Base-by-base conservation (phyloP, 1,140 invertebrate genomes). In the Delia radicum region DNA sequence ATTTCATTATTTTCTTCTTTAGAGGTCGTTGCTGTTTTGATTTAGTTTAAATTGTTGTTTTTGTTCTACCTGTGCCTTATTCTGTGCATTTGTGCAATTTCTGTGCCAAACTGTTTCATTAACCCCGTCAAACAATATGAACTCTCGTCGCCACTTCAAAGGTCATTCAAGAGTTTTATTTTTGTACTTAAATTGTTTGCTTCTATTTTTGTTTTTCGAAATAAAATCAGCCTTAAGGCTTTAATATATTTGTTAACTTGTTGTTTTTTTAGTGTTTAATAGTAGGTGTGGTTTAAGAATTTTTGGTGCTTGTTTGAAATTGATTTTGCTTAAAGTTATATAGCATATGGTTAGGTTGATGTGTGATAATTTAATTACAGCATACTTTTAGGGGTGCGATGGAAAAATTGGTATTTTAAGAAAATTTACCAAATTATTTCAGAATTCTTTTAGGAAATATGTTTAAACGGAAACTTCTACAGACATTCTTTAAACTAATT, bases 31-130 rank as follows among this genome's bases (percentile, higher is more conserved):
- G 77, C 29, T 79, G 79, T 78, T 77, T 78, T 33, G n/a, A 26
- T 74, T 69, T 21, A 21, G n/a, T 69, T 69, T 63, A 42, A 42
- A 42, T 42, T 69, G 48, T 33, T 72, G 65, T 62, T 37, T 15
- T 27, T 61, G 74, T 73, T 75, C 37, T 75, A 31, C 31, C 63
- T 73, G 79, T 76, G 81, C 75, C 31, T 77, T 46, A 12, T 71
- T 67, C 42, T 63, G 67, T 77, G 42, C 61, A 73, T 42, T 75
- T 77, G 77, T 82, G 80, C 79, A 78, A 77, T 84, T 83, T 85
- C 79, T 85, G 83, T 85, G 83, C 82, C 83, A 85, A 85, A 83
- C 82, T 79, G 83, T 83, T 85, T 81, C 83, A 85, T 85, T 85
- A 85, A 85, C 83, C 83, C 83, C 83, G 77, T 78, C 71, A 75